These are phyloP conservation scores for Centrocercus urophasianus DNA, from an alignment of 2,113 vertebrate genomes.

Conservation along the genomic window DNA sequence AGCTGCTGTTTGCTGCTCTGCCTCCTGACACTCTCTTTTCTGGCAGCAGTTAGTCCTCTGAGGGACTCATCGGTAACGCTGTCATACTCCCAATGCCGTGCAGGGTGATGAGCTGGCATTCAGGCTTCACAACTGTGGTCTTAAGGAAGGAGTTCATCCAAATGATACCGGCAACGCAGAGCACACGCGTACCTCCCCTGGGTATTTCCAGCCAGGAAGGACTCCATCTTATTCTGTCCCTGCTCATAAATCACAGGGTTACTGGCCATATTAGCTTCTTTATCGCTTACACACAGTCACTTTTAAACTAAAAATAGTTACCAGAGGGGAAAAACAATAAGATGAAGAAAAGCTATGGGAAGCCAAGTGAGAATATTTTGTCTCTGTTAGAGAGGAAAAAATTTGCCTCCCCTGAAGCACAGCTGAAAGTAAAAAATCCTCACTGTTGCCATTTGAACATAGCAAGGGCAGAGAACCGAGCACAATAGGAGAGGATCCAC, in stretches of 20 bases:
- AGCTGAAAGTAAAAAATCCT: not conserved
- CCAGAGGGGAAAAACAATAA: not conserved
- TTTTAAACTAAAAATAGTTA: slow-evolving; percentile 12
- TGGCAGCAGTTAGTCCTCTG: not conserved
- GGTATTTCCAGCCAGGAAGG: not conserved
- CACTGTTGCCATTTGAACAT: not conserved
- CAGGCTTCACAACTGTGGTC: not conserved
- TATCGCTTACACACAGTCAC: not conserved
- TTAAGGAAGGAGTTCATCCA: not conserved
- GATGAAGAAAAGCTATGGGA: not conserved
- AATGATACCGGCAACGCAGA: not conserved
- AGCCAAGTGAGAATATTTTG: not conserved
- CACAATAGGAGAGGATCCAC: not conserved
- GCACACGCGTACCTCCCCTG: not conserved
- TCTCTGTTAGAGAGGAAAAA: not conserved
- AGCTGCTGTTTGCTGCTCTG: not conserved
- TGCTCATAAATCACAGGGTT: slow-evolving; percentile 14
- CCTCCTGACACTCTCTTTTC: not conserved
- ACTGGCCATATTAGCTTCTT: not conserved
- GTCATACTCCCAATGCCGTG: not conserved
- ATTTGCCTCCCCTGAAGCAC: not conserved
- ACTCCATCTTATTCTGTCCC: not conserved
- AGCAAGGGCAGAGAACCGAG: not conserved
- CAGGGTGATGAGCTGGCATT: not conserved
- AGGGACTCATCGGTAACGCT: not conserved